Base-by-base conservation (phyloP, 2,888 invertebrate species). In the Drosophila quinaria region DNA sequence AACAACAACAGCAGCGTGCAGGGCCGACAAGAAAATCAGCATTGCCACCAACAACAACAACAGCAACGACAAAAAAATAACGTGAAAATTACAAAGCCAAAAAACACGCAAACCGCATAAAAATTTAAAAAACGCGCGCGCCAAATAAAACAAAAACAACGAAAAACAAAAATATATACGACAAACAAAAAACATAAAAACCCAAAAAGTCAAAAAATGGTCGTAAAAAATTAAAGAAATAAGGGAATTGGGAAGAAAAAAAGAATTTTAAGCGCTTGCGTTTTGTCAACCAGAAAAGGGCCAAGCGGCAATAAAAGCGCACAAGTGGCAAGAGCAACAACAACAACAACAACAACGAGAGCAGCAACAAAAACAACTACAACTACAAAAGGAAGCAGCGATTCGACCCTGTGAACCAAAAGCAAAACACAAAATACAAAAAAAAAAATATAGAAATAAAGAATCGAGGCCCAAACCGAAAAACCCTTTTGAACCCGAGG, bases 281-380 rank as follows among this genome's bases (percentile, higher is more conserved):
- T 83, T 88, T 89, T 87, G 84, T 89, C 84, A 84, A 89, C 81
- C 87, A 78, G 74, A 71, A 80, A 76, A 89, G 74, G 80, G 77
- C 65, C 85, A 78, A 72, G 74, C 80, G 75, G 70, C 78, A 80
- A 82, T 79, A 85, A 80, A 74, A 81, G 84, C 82, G 68, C 82
- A 84, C 89, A 84, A 84, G 83, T 89, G 85, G 85, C 85, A 75
- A 84, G 77, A 58, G 51, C 87, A 76, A 69, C 68, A 84, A 59
- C 74, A 72, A 47, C 74, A 72, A 47, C 67, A 59, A 52, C 74
- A 62, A 56, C 59, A 25, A 61, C 58, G 56, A 37, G 61, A 63
- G 51, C 54, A 60, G 51, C 54, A 60, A 63, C 70, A 37, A 22
- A 4, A 22, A 22, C 25, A 29, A 54, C 50, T 19, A 62, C 65